Evolutionary conservation across 2,797 vertebrate species (phyloP).

Genomic region (Eospalax fontanierii): DNA sequence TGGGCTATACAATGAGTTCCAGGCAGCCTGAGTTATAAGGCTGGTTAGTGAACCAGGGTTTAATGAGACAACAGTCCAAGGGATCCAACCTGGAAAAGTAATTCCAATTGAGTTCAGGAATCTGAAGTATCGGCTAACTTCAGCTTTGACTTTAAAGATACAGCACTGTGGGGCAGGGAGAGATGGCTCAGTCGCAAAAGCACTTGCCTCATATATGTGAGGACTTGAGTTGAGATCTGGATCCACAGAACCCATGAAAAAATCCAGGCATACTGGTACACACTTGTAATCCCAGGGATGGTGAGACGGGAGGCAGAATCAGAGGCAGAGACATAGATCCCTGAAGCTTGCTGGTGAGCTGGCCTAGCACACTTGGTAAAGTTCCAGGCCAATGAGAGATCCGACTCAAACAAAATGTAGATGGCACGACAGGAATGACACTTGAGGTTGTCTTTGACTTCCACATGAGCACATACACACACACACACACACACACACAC

Average conservation of each 20-base stretch:
- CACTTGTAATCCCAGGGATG: background rate
- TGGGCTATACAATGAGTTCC: background rate
- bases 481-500: background rate
- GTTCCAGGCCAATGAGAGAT: background rate
- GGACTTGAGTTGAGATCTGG: background rate
- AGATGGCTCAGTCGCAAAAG: background rate
- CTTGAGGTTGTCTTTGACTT: background rate
- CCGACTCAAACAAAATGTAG: background rate
- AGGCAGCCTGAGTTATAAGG: background rate
- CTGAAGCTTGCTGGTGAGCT: background rate
- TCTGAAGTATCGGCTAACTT: slow-evolving; percentile 18
- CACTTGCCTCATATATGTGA: background rate
- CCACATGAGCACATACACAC: background rate
- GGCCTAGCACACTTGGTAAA: background rate
- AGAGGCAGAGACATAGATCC: background rate
- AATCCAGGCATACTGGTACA: background rate
- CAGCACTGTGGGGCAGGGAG: background rate
- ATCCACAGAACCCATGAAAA: background rate
- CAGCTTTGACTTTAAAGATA: background rate
- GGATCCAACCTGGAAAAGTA: slow-evolving; percentile 6
- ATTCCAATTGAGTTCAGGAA: background rate
- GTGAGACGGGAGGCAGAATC: background rate
- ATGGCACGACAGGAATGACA: background rate
- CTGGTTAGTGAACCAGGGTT: background rate
- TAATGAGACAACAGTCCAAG: background rate